Percentiles rank a stretch among this genome's conserved stretches.
These are phyloP conservation scores for Cinara cedri DNA, from an alignment of 2,888 invertebrate genomes.

Conservation along the genomic window DNA sequence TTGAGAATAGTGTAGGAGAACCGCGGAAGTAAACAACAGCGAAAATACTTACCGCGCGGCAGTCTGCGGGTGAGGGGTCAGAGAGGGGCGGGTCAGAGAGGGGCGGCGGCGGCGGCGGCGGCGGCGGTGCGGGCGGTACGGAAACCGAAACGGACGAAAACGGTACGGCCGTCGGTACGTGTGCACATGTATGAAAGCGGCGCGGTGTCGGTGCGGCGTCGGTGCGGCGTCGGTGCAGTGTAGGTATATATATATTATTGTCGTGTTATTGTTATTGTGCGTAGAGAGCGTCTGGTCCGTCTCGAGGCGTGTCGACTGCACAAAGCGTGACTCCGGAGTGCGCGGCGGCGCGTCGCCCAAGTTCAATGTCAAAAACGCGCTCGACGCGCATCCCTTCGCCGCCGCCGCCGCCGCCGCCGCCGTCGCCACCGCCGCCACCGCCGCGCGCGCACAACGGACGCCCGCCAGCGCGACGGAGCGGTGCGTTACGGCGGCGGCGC, in stretches of 20 bases:
- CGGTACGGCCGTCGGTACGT: no score
- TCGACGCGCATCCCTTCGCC: slow-evolving; percentile 3
- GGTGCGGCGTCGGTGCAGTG: not conserved
- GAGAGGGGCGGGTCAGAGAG: no score
- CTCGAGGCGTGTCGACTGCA: slow-evolving; percentile 37
- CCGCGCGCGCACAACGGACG: not conserved
- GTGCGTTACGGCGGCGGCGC: not conserved
- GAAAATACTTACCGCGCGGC: not conserved
- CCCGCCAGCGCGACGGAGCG: not conserved
- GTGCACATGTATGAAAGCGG: no score
- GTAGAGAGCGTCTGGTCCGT: not conserved
- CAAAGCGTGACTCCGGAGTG: slow-evolving; percentile 35
- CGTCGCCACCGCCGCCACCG: not conserved
- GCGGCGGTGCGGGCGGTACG: not conserved
- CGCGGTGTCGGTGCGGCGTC: not conserved
- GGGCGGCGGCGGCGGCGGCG: not conserved
- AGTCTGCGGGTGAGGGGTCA: no score
- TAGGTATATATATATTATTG: not conserved
- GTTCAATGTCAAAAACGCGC: slow-evolving; percentile 54
- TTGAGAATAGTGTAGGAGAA: not conserved
- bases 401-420: not conserved
- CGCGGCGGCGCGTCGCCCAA: slow-evolving; percentile 23
- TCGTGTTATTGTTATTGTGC: not conserved
- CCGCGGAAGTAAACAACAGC: not conserved
- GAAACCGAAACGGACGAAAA: not conserved